phyloP scores from a whole-genome alignment of 2,888 invertebrate genomes.

The Orchestes rusci region DNA sequence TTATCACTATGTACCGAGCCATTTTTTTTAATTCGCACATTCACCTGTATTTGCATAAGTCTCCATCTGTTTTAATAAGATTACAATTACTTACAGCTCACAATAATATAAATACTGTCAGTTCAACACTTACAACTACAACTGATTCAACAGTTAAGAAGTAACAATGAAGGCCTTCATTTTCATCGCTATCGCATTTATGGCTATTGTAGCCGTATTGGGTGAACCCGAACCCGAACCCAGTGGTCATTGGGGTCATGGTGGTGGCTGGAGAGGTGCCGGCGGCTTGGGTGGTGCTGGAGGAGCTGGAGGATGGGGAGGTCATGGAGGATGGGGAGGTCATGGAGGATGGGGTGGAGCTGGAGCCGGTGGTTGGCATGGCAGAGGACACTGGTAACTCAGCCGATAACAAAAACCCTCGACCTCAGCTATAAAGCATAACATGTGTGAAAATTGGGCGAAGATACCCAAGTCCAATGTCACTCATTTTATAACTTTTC shows the following conservation, averaged over 20 bases:
- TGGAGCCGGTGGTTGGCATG: too few species aligned
- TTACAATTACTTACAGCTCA: too few species aligned
- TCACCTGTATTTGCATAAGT: too few species aligned
- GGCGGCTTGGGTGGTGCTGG: slow-evolving; percentile 10
- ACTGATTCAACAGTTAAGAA: not conserved
- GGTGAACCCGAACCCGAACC: slow-evolving; percentile 11
- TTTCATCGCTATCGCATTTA: slow-evolving; percentile 21
- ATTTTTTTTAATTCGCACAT: too few species aligned
- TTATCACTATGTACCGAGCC: too few species aligned
- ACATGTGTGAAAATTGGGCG: slow-evolving; percentile 3
- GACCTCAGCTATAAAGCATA: not conserved
- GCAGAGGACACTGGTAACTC: not conserved
- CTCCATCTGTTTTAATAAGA: too few species aligned
- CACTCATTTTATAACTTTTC: slow-evolving; percentile 1
- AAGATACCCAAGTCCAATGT: not conserved
- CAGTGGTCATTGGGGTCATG: slow-evolving; percentile 7
- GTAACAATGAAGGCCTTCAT: not conserved
- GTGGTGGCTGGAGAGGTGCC: slow-evolving; percentile 8
- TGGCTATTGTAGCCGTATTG: slow-evolving; percentile 18
- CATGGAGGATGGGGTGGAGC: not conserved
- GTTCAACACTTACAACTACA: slow-evolving; percentile 6
- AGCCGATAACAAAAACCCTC: not conserved
- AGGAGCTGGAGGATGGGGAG: not conserved
- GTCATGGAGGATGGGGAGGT: slow-evolving; percentile 2
- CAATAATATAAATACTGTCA: too few species aligned